These are phyloP conservation scores for Enteromius paludinosus DNA, from an alignment of 2,797 vertebrate genomes.

Conservation along the genomic window DNA sequence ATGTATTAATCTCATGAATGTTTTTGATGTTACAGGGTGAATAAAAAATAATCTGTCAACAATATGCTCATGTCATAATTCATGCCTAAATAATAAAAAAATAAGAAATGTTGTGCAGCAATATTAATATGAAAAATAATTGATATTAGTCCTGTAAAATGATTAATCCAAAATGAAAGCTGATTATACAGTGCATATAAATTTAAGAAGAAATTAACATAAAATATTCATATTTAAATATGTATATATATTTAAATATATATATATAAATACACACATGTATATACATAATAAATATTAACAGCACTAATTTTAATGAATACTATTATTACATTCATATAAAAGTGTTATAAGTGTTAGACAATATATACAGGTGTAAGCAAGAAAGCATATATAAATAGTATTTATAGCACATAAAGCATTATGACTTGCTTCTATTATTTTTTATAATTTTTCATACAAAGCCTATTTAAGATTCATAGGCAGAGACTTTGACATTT, in stretches of 20 bases:
- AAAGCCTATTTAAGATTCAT: slow-evolving; percentile 47
- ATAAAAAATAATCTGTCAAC: not conserved
- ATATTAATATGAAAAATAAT: not conserved
- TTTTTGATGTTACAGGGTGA: not conserved
- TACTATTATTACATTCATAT: not conserved
- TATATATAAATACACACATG: not conserved
- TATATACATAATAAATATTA: not conserved
- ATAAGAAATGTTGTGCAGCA: not conserved
- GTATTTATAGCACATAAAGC: not conserved
- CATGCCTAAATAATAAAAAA: not conserved
- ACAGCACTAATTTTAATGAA: too few species aligned
- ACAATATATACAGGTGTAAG: not conserved
- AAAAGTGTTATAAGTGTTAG: too few species aligned
- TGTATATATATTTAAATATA: not conserved
- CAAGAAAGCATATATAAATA: not conserved
- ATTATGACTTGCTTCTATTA: not conserved
- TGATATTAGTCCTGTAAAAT: not conserved
- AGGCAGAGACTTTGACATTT: slow-evolving; percentile 69
- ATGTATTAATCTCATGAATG: not conserved
- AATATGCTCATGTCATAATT: not conserved
- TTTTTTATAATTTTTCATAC: not conserved
- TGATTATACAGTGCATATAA: not conserved
- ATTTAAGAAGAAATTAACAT: too few species aligned
- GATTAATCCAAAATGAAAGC: too few species aligned
- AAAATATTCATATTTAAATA: not conserved